These are phyloP conservation scores for Lepidocyrtinus sp. DNA, from an alignment of 2,888 invertebrate genomes.

Conservation along the genomic window DNA sequence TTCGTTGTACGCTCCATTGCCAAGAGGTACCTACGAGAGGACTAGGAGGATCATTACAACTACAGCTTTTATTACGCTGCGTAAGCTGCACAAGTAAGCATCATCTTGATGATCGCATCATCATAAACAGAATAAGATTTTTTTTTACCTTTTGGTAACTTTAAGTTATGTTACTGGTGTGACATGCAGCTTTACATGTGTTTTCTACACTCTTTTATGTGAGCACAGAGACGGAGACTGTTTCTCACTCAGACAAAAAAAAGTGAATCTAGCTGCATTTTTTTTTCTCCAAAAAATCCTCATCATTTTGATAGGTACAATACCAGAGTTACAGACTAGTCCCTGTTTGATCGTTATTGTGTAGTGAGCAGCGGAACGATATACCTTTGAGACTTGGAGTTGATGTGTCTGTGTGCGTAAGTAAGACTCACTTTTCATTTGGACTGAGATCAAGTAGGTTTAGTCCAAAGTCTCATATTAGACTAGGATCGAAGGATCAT, in stretches of 20 bases:
- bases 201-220: conserved; percentile 57
- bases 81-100: conserved; percentile 37
- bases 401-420: conserved; percentile 9
- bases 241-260: conserved; percentile 15
- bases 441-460: not conserved
- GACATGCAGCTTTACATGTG: conserved; percentile 59
- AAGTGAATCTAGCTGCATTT: conserved; percentile 18
- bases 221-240: conserved; percentile 50
- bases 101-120: no score
- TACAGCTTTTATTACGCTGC: conserved; percentile 42
- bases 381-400: no score
- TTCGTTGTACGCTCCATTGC: conserved; percentile 38
- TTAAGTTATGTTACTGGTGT: conserved; percentile 46
- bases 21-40: conserved; percentile 44
- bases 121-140: no score
- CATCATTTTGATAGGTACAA: not conserved
- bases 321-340: not conserved
- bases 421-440: conserved; percentile 9
- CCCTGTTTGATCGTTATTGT: not conserved
- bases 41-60: conserved; percentile 34
- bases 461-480: conserved; percentile 57
- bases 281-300: conserved; percentile 45
- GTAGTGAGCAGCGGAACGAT: conserved; percentile 29
- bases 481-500: conserved; percentile 55
- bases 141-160: conserved; percentile 35